A percentile compares a stretch with the other conserved stretches of the same genome.
These are phyloP conservation scores for Bradypodion ventrale DNA, from an alignment of 2,797 vertebrate species.

Conservation along the genomic window DNA sequence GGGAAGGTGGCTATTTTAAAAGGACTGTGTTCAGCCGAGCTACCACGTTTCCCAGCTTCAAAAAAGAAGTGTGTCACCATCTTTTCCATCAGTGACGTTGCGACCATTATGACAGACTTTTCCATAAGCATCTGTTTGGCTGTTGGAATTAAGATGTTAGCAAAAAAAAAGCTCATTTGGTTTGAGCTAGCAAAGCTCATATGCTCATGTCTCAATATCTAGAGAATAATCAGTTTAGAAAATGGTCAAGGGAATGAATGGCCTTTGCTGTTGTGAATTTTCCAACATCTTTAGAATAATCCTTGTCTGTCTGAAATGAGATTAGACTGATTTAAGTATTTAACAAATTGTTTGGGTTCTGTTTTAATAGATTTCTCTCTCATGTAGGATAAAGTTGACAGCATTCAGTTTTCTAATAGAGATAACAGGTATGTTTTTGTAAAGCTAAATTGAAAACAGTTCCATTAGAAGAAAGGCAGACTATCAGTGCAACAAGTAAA, in stretches of 20 bases:
- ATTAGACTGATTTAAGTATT: background rate
- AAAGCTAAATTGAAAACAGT: background rate
- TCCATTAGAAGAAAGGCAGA: too few species aligned
- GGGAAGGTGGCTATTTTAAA: too few species aligned
- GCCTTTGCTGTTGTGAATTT: background rate
- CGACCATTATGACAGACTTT: background rate
- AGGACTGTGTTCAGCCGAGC: too few species aligned
- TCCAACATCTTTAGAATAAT: background rate
- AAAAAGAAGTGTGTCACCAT: too few species aligned
- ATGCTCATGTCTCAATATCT: background rate
- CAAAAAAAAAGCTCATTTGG: too few species aligned
- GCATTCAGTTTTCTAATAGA: conserved; percentile 94
- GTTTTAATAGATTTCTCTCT: background rate
- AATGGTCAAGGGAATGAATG: background rate
- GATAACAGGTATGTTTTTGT: conserved; percentile 86
- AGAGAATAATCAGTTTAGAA: background rate
- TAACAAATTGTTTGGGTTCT: conserved; percentile 14
- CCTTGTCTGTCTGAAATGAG: background rate
- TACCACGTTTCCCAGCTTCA: too few species aligned
- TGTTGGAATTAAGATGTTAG: background rate
- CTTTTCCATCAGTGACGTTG: too few species aligned
- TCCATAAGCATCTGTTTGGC: background rate
- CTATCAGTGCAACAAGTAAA: too few species aligned
- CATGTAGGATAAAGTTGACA: conserved; percentile 95
- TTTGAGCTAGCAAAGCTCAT: background rate